Conservation (phyloP, 2,888 invertebrate species). For the Frankliniella fusca region DNA sequence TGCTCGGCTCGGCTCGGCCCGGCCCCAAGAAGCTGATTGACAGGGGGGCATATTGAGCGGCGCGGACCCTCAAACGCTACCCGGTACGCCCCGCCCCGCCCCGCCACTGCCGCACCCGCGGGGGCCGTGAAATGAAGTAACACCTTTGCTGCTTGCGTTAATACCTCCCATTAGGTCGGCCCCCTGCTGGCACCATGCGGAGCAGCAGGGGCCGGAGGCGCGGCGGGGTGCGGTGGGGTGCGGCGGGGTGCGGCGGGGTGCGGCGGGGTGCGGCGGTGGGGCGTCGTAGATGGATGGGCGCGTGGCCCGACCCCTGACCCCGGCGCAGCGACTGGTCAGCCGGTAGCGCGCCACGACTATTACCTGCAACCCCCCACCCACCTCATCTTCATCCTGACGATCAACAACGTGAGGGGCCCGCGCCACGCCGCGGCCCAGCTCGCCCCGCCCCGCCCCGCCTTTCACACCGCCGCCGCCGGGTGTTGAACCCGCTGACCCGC, state of each 20-base stretch:
- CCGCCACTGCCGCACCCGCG: background rate
- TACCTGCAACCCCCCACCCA: background rate
- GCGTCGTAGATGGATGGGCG: conserved; percentile 8
- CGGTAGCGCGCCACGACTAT: background rate
- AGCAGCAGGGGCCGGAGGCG: background rate
- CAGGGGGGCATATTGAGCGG: background rate
- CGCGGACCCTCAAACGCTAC: background rate
- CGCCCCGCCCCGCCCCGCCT: background rate
- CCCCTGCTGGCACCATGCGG: background rate
- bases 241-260: background rate
- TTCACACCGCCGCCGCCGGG: background rate
- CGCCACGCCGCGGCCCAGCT: no score
- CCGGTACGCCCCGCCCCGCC: no score
- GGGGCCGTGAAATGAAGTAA: background rate
- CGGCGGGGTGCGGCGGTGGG: background rate
- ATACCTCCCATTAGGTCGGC: conserved; percentile 2
- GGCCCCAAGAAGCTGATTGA: no score
- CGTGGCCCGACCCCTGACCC: background rate
- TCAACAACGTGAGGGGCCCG: no score
- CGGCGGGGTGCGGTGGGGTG: background rate
- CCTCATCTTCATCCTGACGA: no score
- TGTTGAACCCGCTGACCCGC: conserved; percentile 15
- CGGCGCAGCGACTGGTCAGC: background rate
- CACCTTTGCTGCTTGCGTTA: conserved; percentile 4
- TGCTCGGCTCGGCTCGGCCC: no score